Base-by-base conservation (phyloP, 2,888 invertebrate species). In the Athalia circularis region DNA sequence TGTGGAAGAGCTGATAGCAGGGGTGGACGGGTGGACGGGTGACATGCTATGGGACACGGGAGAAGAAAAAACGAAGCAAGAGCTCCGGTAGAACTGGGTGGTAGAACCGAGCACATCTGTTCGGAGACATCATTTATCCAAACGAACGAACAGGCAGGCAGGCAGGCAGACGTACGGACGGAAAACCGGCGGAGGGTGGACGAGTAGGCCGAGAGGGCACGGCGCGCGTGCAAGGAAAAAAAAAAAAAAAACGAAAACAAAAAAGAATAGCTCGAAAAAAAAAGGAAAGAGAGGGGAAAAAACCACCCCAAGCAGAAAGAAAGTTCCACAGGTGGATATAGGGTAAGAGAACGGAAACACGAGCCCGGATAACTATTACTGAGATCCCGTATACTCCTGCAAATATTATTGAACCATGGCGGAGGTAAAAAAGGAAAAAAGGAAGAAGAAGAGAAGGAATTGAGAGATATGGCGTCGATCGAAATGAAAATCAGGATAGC, bases 111-210 rank as follows among this genome's bases (percentile, higher is more conserved):
- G 79, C 80, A 81, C 80, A 80, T 80, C 79, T 81, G 74, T 77
- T 79, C 79, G 68, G 77, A 74, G 80, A 80, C 78, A 78, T 74
- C 79, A 75, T 79, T 80, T 80, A 81, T 80, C 79, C 78, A 74
- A 79, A 77, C 74, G 67, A 74, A 54, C 75, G 72, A 61, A 70
- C 72, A 81, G 78, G 77, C 62, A 77, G 79, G 77, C 70, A 78
- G 77, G 68, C 72, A 74, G 75, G 79, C 77, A 64, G 76, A 29
- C 29, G 2, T 29, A 29, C 29, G 2, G 29, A 72, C 70, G 64
- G 79, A 65, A 67, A 75, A 61, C 67, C 77, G 67, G 65, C 64
- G 67, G 80, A 59, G 65, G 70, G 74, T 59, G 57, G 76, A 75
- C 29, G 29, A 29, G 29, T 29, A 29, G 76, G 61, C 68, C 59